Evolutionary conservation across 2,888 invertebrate species (phyloP), one percentile per base, ranked within the genome.

Genomic region (Idaea biselata): DNA sequence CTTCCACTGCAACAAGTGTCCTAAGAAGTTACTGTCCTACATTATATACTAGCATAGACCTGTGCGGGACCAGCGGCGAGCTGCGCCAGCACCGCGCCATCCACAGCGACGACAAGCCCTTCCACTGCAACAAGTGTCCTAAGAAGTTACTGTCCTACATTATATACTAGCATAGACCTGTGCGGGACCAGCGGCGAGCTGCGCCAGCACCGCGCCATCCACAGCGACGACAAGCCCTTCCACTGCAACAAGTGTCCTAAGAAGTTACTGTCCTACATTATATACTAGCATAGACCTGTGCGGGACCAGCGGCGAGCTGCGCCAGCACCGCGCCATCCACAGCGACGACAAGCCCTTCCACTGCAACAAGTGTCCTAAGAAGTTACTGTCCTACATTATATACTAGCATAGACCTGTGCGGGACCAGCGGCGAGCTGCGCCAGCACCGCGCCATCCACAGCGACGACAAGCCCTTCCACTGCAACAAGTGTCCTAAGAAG

Each of bases 361-460:
- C 32, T 94, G 94, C 82, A 81, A 81, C 61, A 89, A 89, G 60
- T 94, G 94, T 72, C 80, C 84, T 54, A 93, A 93, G 73, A 79
- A 87, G 93, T 93, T 68, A 79, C 86, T 70, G 33, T 18, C 25
- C 57, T 60, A 60, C 18, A 16, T 18, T 33, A 14, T 55, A 17
- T n/a, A n/a, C n/a, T n/a, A n/a, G n/a, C n/a, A n/a, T n/a, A n/a
- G n/a, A 93, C 81, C 91, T 93, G 72, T 94, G 94, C 80, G 93
- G 93, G 61, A 93, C 93, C 66, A 91, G 90, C 78, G 93, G 93
- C 60, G 93, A 93, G 77, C 81, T 94, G 75, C 88, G 93, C 1
- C 93, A 94, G 72, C 94, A 94, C 74, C 87, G 93, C 72, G 93
- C 93, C 65, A 93, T 93, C 70, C 94, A 94, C 78, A 93, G 93